Percentiles rank a stretch among this genome's conserved stretches.
Evolutionary conservation across 2,113 vertebrate species (phyloP).

Genomic region (Eidolon helvum): DNA sequence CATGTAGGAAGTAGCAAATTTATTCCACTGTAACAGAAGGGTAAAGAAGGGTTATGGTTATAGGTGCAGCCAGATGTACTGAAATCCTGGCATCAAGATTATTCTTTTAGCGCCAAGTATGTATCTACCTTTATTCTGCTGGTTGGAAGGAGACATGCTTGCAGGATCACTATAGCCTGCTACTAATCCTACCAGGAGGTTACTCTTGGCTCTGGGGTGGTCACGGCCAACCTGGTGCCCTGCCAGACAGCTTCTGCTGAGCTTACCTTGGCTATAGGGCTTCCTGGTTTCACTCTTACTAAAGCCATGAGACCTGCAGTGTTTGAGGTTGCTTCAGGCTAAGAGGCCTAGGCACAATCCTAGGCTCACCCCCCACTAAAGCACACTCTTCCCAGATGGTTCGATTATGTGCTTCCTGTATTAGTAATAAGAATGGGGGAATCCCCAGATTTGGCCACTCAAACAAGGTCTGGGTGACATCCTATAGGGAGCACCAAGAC

Average conservation of each 20-base stretch:
- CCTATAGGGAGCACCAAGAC: background rate
- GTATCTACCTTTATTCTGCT: background rate
- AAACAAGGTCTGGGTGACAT: constrained; percentile 33
- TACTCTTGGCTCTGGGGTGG: constrained; percentile 9
- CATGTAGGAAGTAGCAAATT: background rate
- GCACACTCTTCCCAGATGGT: background rate
- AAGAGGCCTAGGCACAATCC: background rate
- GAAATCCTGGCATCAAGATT: background rate
- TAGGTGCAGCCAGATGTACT: constrained; percentile 1
- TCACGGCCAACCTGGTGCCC: background rate
- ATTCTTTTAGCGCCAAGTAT: background rate
- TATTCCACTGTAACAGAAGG: background rate
- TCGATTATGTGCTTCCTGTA: constrained; percentile 42
- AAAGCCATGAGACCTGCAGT: background rate
- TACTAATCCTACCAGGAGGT: background rate
- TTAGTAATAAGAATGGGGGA: background rate
- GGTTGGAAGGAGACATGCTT: background rate
- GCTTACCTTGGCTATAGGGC: background rate
- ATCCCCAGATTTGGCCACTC: background rate
- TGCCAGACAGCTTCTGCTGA: background rate
- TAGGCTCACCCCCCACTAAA: background rate
- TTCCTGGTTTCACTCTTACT: background rate
- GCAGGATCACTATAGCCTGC: background rate
- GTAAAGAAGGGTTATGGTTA: background rate
- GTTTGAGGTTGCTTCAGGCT: constrained; percentile 33